Base-by-base conservation (phyloP, 1,140 invertebrate genomes). In the Plodia interpunctella region DNA sequence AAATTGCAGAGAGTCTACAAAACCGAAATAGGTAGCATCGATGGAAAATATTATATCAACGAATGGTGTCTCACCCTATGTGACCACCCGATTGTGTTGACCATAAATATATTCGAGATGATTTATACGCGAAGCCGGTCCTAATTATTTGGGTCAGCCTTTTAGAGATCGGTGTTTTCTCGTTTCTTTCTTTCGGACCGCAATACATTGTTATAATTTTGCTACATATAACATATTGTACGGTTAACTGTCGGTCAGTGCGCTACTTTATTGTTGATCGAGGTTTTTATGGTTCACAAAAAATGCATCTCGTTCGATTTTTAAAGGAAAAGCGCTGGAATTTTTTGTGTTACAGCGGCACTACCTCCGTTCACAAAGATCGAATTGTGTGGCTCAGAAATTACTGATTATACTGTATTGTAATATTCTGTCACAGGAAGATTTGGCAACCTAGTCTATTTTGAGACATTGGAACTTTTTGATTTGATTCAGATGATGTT, bases 91-190 rank as follows among this genome's bases (percentile, higher is more conserved):
- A 79, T 74, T 72, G 73, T 68, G 55, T 75, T 71, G 63, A 44
- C 62, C 78, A 77, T 83, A 85, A 83, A 83, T 82, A 80, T 78
- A 77, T 77, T 78, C 75, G 75, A 74, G 72, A 83, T 85, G 79
- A 83, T 85, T 85, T 83, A 85, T 81, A 72, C 66, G 65, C 74
- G 68, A 78, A 69, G 62, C 69, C 62, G 70, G 74, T 77, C 78
- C 80, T 82, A 83, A 83, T 83, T 85, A 85, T 85, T 85, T 83
- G 71, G 80, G 80, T 74, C 78, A 74, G 62, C 72, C 57, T 78
- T 77, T 78, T 74, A 62, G 60, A 84, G 76, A 80, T 77, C 74
- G 70, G 73, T 58, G 74, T 85, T 79, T 75, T 71, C 58, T 65
- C 55, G 49, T 54, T 49, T 59, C 62, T 54, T 49, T 59, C 62